Conservation (phyloP, 2,888 invertebrate species). For the Eupithecia dodoneata region DNA sequence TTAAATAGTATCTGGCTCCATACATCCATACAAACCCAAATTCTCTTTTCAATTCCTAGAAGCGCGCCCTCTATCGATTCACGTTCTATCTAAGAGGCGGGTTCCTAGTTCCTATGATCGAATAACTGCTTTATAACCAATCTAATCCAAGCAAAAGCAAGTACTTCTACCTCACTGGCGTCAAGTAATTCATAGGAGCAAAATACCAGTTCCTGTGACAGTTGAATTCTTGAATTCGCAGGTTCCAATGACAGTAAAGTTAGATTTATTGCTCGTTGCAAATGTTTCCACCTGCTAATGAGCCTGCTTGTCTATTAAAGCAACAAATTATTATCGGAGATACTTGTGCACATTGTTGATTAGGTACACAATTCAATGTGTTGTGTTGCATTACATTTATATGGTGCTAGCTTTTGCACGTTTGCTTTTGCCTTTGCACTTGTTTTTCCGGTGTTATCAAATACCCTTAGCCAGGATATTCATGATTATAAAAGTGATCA, state of each 20-base stretch:
- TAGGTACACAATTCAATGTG: slow-evolving; percentile 8
- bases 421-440: too few species aligned
- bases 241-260: slow-evolving; percentile 28
- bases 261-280: slow-evolving; percentile 39
- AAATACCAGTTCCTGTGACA: slow-evolving; percentile 24
- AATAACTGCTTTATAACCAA: background rate
- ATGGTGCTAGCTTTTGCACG: too few species aligned
- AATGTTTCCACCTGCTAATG: slow-evolving; percentile 42
- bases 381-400: background rate
- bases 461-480: too few species aligned
- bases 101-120: background rate
- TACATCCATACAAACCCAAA: too few species aligned
- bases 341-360: slow-evolving; percentile 17
- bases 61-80: too few species aligned
- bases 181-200: slow-evolving; percentile 13
- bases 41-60: too few species aligned
- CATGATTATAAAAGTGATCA: too few species aligned
- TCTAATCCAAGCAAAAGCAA: background rate
- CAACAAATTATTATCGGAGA: slow-evolving; percentile 32
- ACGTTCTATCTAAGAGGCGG: too few species aligned
- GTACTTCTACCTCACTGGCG: background rate
- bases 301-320: slow-evolving; percentile 31
- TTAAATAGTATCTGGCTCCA: too few species aligned
- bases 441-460: too few species aligned
- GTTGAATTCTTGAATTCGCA: slow-evolving; percentile 34